Evolutionary conservation across 2,113 vertebrate species (phyloP), one percentile per base, ranked within the genome.

Genomic region (Synodontis membranacea): DNA sequence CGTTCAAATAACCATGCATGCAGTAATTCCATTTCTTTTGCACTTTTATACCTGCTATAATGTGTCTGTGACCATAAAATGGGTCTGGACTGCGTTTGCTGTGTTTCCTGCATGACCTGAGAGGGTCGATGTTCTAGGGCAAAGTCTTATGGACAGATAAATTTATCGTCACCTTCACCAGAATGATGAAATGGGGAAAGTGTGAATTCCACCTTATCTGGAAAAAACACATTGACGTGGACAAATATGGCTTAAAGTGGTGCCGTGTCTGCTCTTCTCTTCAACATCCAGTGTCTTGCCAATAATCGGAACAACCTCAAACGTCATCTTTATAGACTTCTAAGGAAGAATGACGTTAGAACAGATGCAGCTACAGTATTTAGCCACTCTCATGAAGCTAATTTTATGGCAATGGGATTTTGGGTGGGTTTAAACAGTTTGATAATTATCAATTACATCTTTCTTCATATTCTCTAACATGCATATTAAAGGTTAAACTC

Each of bases 81-180:
- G 2, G 10, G 50, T 37, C 76, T 25, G 48, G 21, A n/a, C 76
- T 79, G 37, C 31, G 37, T 54, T 54, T 79, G n/a, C 31, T 50
- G 46, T 78, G 15, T 31, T 48, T 78, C 50, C n/a, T 54, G 48
- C 31, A 79, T 37, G 21, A 56, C 50, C 50, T 14, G 3, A 56
- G 19, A 80, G 31, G 50, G 78, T 80, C 34, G 37, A 12, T n/a
- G 31, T 58, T 80, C 31, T 80, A 56, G 50, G 74, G 5, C 76
- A 37, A 25, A 39, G 52, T 31, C n/a, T 80, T 39, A 56, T 14
- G 54, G 19, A 42, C 23, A 3, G 52, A 58, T 80, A 58, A 15
- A 58, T 80, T 58, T 80, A 80, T 80, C 78, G 58, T 39, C 23
- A 80, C 10, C 78, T 80, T 80, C 23, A 54, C 15, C 76, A 58